Base-by-base conservation (phyloP, 2,888 invertebrate species). In the Uloborus plumipes region DNA sequence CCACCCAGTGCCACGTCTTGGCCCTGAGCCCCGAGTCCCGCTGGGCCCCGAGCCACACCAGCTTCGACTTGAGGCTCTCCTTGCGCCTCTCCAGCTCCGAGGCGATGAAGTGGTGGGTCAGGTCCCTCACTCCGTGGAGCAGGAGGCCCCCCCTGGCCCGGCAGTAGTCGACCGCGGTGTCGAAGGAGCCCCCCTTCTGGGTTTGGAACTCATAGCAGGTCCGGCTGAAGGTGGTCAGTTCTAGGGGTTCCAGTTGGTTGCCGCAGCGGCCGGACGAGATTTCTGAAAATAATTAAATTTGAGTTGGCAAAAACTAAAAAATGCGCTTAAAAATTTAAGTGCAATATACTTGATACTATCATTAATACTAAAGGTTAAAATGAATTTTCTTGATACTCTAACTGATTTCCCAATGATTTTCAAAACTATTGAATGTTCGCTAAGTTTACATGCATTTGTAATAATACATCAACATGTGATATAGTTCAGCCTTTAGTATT, bases 1-100 rank as follows among this genome's bases (percentile, higher is more conserved):
- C 76, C 20, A 85, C 80, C 85, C 85, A 85, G 58, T 77, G 83
- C 84, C 84, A 85, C 4, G 76, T 83, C 47, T 64, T 71, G 0
- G 84, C 74, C 49, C 76, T 61, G 9, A 84, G n/a, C 0, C 83
- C 85, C 61, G 71, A 69, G 55, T 96, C 96, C 87, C 95, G 95
- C 87, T 94, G 94, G 0, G 95, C 96, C 0, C 96, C 96, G 85
- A 96, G 94, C 96, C 96, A 96, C 2, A 96, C 94, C 82, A 96
- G 90, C 47, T 84, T 84, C n/a, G 84, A 80, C 64, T 86, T 85
- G 15, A 86, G 67, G n/a, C 80, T 70, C 1, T 84, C 75, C 61
- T 86, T 86, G n/a, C 85, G 58, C 31, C 86, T 71, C 71, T 86
- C 86, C 53, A 86, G 58, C 72, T 86, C 86, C 18, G 85, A 75